Evolutionary conservation across 2,888 invertebrate species (phyloP).

Genomic region (Pharmacophagus antenor): DNA sequence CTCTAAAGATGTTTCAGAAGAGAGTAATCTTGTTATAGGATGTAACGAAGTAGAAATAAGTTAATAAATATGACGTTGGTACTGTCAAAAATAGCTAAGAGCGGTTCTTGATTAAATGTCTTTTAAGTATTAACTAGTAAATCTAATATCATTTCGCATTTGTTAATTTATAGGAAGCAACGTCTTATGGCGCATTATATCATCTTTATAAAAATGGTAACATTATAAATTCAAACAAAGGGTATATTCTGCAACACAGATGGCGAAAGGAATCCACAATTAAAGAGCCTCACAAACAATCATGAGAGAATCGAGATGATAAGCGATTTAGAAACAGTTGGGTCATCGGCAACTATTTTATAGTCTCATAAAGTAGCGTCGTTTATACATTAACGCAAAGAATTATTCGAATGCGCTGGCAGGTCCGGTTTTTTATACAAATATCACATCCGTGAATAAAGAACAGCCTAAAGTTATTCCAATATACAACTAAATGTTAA

Average conservation of each 20-base stretch:
- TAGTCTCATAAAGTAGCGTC: constrained; percentile 20
- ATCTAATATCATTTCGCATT: neutral
- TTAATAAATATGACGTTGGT: too few species aligned
- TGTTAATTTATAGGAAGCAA: neutral
- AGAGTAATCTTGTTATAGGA: too few species aligned
- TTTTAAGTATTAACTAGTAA: neutral
- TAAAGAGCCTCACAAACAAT: constrained; percentile 26
- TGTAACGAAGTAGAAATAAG: too few species aligned
- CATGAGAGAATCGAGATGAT: constrained; percentile 24
- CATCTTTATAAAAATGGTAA: neutral
- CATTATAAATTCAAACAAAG: neutral
- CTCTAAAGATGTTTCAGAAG: too few species aligned
- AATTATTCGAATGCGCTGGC: constrained; percentile 1
- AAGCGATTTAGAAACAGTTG: constrained; percentile 42
- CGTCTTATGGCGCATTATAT: neutral
- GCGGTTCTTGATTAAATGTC: neutral
- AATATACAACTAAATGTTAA: neutral
- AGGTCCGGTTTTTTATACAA: constrained; percentile 20
- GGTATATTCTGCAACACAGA: constrained; percentile 15
- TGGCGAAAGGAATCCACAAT: constrained; percentile 27
- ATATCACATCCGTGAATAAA: neutral
- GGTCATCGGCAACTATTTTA: constrained; percentile 34
- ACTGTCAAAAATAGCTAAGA: neutral
- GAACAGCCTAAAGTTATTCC: too few species aligned
- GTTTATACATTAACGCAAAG: constrained; percentile 13